A percentile compares a stretch with the other conserved stretches of the same genome.
Conservation (phyloP, 2,113 vertebrate species). For the Bubo bubo region DNA sequence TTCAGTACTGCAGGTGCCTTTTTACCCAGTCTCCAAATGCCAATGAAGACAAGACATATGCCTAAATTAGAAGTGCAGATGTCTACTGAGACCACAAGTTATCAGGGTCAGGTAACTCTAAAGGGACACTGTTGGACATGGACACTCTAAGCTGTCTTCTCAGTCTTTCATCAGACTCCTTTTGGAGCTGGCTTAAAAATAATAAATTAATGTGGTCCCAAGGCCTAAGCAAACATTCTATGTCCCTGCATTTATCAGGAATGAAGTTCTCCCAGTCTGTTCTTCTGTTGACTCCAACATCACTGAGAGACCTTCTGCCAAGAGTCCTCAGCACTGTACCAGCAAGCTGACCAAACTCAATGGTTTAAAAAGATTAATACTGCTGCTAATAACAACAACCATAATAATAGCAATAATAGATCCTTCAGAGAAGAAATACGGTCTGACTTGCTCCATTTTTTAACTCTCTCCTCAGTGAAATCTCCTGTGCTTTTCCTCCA, state of each 20-base stretch:
- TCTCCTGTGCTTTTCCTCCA: neutral
- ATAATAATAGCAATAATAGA: neutral
- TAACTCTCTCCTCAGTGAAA: neutral
- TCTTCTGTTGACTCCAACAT: neutral
- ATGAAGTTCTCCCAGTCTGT: neutral
- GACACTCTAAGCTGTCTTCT: neutral
- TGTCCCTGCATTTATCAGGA: neutral
- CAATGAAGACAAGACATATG: neutral
- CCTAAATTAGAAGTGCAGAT: neutral
- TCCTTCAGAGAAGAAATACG: neutral
- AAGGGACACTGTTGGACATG: neutral
- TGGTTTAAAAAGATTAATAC: neutral
- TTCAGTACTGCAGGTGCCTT: neutral
- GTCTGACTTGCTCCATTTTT: neutral
- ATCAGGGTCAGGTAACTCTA: neutral
- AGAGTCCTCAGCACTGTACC: neutral
- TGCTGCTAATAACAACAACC: neutral
- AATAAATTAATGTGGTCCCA: neutral
- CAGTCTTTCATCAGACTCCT: neutral
- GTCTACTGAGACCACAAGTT: neutral
- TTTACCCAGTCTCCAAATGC: neutral
- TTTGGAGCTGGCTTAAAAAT: neutral
- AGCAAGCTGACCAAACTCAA: neutral
- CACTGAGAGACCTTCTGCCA: neutral
- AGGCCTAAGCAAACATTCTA: neutral